phyloP scores from a whole-genome alignment of 2,888 invertebrate species.

The Nasonovia ribisnigri region DNA sequence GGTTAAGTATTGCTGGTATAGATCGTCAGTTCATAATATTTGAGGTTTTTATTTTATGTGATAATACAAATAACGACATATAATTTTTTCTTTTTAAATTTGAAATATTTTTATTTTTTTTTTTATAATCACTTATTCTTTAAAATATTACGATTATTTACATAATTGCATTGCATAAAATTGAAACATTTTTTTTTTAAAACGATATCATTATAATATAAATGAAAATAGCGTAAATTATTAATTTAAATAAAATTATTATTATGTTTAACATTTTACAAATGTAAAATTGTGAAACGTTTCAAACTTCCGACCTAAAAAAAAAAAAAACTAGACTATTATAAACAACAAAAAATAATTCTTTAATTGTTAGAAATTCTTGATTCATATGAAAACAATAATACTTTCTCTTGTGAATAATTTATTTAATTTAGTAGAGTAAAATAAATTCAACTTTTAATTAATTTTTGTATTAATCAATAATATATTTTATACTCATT shows the following conservation, averaged over 20 bases:
- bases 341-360: not conserved
- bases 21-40: not conserved
- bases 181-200: too few species aligned
- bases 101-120: too few species aligned
- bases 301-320: not conserved
- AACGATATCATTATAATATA: too few species aligned
- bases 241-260: not conserved
- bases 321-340: not conserved
- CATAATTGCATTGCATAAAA: too few species aligned
- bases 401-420: not conserved
- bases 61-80: not conserved
- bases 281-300: not conserved
- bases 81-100: too few species aligned
- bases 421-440: not conserved
- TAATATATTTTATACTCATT: not conserved
- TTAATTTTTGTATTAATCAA: not conserved
- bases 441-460: not conserved
- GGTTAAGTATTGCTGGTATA: too few species aligned
- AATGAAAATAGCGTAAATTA: not conserved
- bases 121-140: too few species aligned
- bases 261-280: not conserved
- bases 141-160: too few species aligned
- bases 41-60: not conserved
- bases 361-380: not conserved
- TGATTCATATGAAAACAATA: not conserved